Evolutionary conservation across 2,113 vertebrate genomes (phyloP).

Genomic region (Pluvialis apricaria): DNA sequence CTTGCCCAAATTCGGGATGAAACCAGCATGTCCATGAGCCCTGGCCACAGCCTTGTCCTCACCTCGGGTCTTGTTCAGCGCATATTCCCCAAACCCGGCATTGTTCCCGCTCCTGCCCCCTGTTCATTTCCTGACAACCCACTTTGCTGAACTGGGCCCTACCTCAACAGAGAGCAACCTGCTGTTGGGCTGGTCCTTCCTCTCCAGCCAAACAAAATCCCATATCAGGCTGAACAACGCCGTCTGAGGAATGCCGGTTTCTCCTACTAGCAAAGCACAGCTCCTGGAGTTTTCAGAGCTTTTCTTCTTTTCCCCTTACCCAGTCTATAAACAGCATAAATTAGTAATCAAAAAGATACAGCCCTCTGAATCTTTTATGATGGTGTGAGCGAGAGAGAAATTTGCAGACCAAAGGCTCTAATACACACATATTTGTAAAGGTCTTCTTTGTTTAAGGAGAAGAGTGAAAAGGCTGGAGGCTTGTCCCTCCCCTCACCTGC

Average conservation of each 20-base stretch:
- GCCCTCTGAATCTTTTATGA: constrained; percentile 56
- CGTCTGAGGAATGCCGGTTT: neutral
- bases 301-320: neutral
- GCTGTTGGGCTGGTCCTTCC: neutral
- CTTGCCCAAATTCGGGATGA: neutral
- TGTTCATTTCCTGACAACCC: neutral
- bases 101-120: rapidly evolving
- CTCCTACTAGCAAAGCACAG: neutral
- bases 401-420: constrained; percentile 12
- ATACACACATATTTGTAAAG: constrained; percentile 55
- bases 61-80: rapidly evolving
- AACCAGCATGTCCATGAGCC: neutral
- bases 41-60: neutral
- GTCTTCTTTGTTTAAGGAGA: constrained; percentile 47
- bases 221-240: neutral
- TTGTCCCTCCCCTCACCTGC: neutral
- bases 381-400: constrained; percentile 25
- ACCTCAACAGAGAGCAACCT: neutral
- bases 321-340: constrained; percentile 46
- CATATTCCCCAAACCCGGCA: neutral
- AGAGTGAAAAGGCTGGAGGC: constrained; percentile 26
- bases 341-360: constrained; percentile 62
- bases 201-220: neutral
- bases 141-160: neutral
- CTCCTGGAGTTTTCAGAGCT: constrained; percentile 5